phyloP scores from a whole-genome alignment of 2,113 vertebrate genomes.

The Gymnocephalus cernua region DNA sequence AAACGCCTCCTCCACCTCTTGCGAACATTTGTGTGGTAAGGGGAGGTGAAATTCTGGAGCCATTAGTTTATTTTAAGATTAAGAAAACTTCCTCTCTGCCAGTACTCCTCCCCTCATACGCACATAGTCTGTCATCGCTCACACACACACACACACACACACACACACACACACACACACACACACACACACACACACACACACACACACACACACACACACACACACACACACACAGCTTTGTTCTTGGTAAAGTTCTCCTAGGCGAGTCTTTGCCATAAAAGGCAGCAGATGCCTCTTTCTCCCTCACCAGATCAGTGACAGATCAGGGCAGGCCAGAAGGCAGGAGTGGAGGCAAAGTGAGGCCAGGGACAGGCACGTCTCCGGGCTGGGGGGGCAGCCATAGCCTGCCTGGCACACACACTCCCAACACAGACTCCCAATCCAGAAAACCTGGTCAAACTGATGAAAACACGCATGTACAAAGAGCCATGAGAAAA shows the following conservation, averaged over 20 bases:
- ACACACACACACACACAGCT: slow-evolving; percentile 33
- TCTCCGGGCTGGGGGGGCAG: slow-evolving; percentile 10
- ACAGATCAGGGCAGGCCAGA: slow-evolving; percentile 59
- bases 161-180: too few species aligned
- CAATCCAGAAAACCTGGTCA: background rate
- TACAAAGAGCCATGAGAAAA: background rate
- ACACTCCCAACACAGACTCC: slow-evolving; percentile 29
- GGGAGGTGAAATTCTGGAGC: slow-evolving; percentile 68
- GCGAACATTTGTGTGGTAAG: slow-evolving; percentile 58
- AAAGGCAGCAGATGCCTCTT: slow-evolving; percentile 76
- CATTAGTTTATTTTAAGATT: slow-evolving; percentile 74
- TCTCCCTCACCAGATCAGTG: slow-evolving; percentile 60
- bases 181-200: too few species aligned
- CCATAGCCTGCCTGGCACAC: slow-evolving; percentile 58
- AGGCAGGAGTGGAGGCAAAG: slow-evolving; percentile 52
- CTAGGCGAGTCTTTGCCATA: slow-evolving; percentile 73
- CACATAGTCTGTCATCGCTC: slow-evolving; percentile 36
- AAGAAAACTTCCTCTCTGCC: slow-evolving; percentile 72
- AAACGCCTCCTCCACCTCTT: slow-evolving; percentile 52
- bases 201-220: too few species aligned
- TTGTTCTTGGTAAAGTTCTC: slow-evolving; percentile 70
- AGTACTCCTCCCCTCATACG: slow-evolving; percentile 63
- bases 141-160: slow-evolving; percentile 29
- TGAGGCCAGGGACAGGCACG: slow-evolving; percentile 42
- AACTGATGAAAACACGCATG: background rate